A percentile compares a stretch with the other conserved stretches of the same genome.
These are phyloP conservation scores for Halcyon leucocephala DNA, from an alignment of 2,797 vertebrate genomes.

Conservation along the genomic window DNA sequence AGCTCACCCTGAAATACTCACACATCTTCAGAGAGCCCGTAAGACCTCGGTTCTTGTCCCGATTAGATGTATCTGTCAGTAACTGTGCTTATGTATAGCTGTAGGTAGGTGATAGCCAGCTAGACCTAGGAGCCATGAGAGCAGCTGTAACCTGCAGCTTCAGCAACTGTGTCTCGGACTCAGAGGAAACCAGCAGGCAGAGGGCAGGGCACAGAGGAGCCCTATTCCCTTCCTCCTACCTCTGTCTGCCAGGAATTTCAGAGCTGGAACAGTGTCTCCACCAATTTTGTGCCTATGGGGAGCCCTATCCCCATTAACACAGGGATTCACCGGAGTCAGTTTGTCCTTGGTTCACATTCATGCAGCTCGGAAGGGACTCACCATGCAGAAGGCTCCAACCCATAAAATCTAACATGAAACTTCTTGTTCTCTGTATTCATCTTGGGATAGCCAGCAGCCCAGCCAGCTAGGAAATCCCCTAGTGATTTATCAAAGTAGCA, in stretches of 20 bases:
- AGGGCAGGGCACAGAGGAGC: not conserved
- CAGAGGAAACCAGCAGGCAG: not conserved
- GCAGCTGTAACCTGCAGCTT: not conserved
- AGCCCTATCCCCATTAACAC: not conserved
- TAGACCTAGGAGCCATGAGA: not conserved
- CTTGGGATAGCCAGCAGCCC: not conserved
- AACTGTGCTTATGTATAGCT: not conserved
- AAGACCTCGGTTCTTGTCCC: not conserved
- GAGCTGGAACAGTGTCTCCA: not conserved
- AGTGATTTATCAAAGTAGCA: constrained; percentile 25
- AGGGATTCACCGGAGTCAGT: not conserved
- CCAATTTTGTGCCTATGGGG: not conserved
- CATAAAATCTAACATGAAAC: not conserved
- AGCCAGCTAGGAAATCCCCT: constrained; percentile 13
- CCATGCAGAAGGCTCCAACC: not conserved
- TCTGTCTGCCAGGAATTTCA: not conserved
- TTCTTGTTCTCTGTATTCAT: not conserved
- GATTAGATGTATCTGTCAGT: not conserved
- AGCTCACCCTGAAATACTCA: not conserved
- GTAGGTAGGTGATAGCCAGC: not conserved
- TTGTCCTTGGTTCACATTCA: constrained; percentile 3
- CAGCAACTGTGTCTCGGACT: not conserved
- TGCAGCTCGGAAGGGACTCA: not conserved
- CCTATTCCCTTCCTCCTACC: not conserved
- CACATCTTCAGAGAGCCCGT: accelerated